Conservation (phyloP, 2,113 vertebrate species). For the Steatornis caripensis region DNA sequence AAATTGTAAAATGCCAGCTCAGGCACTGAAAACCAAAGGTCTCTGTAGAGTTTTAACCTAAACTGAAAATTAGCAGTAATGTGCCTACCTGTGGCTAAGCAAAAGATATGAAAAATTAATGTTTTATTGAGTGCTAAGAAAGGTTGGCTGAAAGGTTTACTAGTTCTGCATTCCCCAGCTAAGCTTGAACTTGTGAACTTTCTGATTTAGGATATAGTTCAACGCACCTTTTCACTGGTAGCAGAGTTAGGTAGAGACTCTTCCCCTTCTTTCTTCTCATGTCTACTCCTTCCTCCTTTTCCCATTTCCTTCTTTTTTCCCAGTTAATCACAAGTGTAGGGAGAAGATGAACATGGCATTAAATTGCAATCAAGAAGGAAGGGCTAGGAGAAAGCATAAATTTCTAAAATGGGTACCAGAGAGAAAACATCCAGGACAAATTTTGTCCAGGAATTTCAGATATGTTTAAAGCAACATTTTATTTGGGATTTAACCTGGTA, state of each 20-base stretch:
- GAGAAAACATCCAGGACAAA: neutral
- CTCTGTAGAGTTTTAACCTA: conserved; percentile 22
- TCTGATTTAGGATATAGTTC: neutral
- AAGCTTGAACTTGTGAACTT: neutral
- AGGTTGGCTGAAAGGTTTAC: conserved; percentile 1
- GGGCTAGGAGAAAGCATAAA: neutral
- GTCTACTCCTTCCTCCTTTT: neutral
- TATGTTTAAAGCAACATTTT: neutral
- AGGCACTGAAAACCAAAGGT: neutral
- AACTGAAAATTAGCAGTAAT: conserved; percentile 32
- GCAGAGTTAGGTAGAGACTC: neutral
- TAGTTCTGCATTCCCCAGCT: neutral
- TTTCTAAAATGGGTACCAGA: neutral
- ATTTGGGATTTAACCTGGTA: neutral
- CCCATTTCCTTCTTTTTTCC: fast-evolving
- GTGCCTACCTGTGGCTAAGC: conserved; percentile 21
- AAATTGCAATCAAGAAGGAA: neutral
- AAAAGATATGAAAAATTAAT: conserved; percentile 37
- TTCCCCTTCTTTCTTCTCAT: neutral
- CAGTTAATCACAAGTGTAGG: neutral
- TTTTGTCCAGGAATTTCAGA: neutral
- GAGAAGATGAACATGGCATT: neutral
- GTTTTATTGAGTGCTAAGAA: conserved; percentile 46
- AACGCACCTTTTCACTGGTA: neutral
- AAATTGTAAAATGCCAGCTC: conserved; percentile 20